Base-by-base conservation (phyloP, 2,797 vertebrate genomes). In the Chanos chanos region DNA sequence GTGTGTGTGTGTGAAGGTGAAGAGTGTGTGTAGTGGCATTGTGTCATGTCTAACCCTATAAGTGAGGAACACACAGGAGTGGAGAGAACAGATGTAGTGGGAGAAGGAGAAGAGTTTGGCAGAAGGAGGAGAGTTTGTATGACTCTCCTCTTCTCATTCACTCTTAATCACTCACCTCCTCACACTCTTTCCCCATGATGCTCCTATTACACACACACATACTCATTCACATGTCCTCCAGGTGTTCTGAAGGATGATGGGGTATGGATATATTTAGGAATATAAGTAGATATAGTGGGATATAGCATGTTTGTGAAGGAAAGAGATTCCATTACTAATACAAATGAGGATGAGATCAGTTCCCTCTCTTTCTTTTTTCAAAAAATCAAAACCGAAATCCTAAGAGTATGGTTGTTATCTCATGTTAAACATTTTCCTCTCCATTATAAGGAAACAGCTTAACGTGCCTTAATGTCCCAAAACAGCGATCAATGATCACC, bases 231-330 rank as follows among this genome's bases (percentile, higher is more conserved):
- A 5, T 16, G 41, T 16, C 19, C 66, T 58, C 34, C 28, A 62
- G 60, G 27, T 44, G 40, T 50, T 16, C 45, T 57, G 56, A 56
- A 48, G 50, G 19, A 34, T 43, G n/a, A 48, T 58, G 28, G 53
- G 45, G 15, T 52, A 37, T 13, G 40, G 16, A 39, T 34, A 25
- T n/a, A n/a, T n/a, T n/a, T n/a, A n/a, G n/a, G n/a, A n/a, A n/a
- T n/a, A n/a, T n/a, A n/a, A n/a, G n/a, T n/a, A n/a, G n/a, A n/a
- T n/a, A n/a, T n/a, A 58, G 25, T 45, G 39, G 49, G 55, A 64
- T 39, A 57, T 49, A 65, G 31, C 55, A 60, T 47, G 51, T 54
- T n/a, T n/a, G n/a, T n/a, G n/a, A n/a, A n/a, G n/a, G n/a, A n/a
- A n/a, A n/a, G n/a, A n/a, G n/a, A n/a, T n/a, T n/a, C n/a, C n/a